A percentile compares a stretch with the other conserved stretches of the same genome.
phyloP scores from a whole-genome alignment of 2,113 vertebrate genomes.

The Thalassoma bifasciatum region DNA sequence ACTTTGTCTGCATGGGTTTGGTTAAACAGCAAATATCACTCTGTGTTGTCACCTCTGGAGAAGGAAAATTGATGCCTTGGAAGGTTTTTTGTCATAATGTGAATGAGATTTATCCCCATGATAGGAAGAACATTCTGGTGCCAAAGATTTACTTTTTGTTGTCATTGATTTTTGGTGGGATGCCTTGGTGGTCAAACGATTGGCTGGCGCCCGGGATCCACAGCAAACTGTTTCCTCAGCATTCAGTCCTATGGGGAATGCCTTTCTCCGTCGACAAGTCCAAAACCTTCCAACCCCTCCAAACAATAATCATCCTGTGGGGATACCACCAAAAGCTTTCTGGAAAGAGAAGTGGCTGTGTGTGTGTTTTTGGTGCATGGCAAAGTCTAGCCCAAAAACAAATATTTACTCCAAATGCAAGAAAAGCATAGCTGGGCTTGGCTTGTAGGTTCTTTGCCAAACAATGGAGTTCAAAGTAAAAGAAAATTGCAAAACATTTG shows the following conservation, averaged over 20 bases:
- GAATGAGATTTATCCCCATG: slow-evolving; percentile 23
- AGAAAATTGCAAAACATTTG: slow-evolving; percentile 11
- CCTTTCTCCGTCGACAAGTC: slow-evolving; percentile 59
- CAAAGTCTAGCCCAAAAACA: slow-evolving; percentile 26
- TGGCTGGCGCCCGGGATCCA: slow-evolving; percentile 54
- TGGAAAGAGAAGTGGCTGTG: slow-evolving; percentile 19
- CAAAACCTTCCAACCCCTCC: slow-evolving; percentile 39
- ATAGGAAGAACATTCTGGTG: neutral
- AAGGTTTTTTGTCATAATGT: slow-evolving; percentile 28
- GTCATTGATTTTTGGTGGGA: slow-evolving; percentile 62
- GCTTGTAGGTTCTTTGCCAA: slow-evolving; percentile 10
- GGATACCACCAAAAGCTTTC: slow-evolving; percentile 39
- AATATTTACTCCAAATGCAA: slow-evolving; percentile 12
- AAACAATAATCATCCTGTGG: slow-evolving; percentile 59
- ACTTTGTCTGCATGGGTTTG: neutral
- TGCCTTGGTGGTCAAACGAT: slow-evolving; percentile 51
- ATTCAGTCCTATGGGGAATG: slow-evolving; percentile 37
- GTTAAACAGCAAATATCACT: slow-evolving; percentile 18
- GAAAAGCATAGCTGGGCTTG: slow-evolving; percentile 14
- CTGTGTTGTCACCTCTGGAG: neutral
- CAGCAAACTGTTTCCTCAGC: slow-evolving; percentile 59
- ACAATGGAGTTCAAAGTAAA: slow-evolving; percentile 7
- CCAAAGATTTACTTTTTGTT: slow-evolving; percentile 19
- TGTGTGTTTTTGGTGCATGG: neutral
- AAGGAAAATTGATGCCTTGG: slow-evolving; percentile 21